Evolutionary conservation across 2,888 invertebrate species (phyloP).

Genomic region (Parnassius glacialis): DNA sequence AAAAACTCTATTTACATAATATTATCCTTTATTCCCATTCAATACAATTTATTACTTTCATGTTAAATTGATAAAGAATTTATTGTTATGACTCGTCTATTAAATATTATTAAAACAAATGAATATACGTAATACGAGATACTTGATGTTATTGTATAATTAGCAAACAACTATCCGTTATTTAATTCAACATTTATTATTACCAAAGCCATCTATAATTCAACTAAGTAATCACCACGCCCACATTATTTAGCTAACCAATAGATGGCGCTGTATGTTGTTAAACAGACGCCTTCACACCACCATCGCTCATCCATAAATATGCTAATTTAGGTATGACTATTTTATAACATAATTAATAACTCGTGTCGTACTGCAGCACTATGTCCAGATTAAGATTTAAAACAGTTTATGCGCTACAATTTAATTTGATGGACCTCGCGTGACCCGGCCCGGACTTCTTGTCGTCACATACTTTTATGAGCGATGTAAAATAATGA

Average conservation of each 20-base stretch:
- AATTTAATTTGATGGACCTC: conserved; percentile 69
- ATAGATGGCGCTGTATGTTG: conserved; percentile 24
- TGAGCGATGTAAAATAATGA: conserved; percentile 73
- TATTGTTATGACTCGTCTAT: background rate
- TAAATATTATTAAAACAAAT: background rate
- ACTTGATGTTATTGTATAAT: too few relatives aligned
- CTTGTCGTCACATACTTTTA: conserved; percentile 71
- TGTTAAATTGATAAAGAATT: too few relatives aligned
- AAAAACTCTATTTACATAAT: too few relatives aligned
- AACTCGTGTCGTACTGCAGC: conserved; percentile 57
- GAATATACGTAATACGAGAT: background rate
- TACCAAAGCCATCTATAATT: conserved; percentile 18
- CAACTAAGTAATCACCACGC: conserved; percentile 11
- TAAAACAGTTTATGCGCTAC: conserved; percentile 70
- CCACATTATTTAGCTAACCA: background rate
- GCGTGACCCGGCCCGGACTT: conserved; percentile 57
- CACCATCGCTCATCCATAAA: conserved; percentile 65
- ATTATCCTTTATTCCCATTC: too few relatives aligned
- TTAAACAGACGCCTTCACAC: conserved; percentile 31
- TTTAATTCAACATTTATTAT: too few relatives aligned
- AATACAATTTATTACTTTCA: too few relatives aligned
- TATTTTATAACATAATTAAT: conserved; percentile 80
- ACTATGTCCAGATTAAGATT: conserved; percentile 66
- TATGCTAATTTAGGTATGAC: conserved; percentile 76
- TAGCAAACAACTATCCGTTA: too few relatives aligned